Conservation (phyloP, 1,140 invertebrate species). For the Pachypsylla venusta region DNA sequence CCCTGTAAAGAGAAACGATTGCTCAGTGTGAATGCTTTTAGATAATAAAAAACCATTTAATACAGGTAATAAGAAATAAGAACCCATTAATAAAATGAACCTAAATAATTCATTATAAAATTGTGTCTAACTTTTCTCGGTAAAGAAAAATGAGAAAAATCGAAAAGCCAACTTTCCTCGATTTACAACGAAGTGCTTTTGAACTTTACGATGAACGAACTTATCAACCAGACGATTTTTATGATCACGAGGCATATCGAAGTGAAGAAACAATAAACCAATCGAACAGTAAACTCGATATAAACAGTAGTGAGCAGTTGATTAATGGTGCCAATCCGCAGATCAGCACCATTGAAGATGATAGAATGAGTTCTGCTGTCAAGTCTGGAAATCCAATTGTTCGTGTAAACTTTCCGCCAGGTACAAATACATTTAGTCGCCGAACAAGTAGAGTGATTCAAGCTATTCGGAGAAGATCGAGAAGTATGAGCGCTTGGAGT, state of each 20-base stretch:
- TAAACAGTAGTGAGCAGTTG: neutral
- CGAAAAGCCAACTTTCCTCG: neutral
- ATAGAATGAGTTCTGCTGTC: neutral
- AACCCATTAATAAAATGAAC: too few relatives aligned
- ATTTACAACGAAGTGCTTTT: neutral
- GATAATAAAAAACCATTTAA: too few relatives aligned
- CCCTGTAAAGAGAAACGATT: too few relatives aligned
- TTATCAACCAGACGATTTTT: neutral
- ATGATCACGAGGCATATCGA: neutral
- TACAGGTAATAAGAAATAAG: too few relatives aligned
- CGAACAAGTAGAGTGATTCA: constrained; percentile 33
- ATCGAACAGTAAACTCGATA: neutral
- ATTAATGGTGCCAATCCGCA: neutral
- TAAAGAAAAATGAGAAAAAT: neutral
- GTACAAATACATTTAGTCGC: constrained; percentile 40
- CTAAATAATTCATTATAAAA: too few relatives aligned
- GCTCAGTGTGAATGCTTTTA: too few relatives aligned
- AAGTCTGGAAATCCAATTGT: constrained; percentile 28
- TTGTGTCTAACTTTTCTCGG: too few relatives aligned
- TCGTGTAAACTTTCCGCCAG: constrained; percentile 54
- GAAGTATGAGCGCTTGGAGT: constrained; percentile 73
- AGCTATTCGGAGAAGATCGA: constrained; percentile 38
- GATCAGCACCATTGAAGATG: constrained; percentile 5
- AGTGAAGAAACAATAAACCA: neutral
- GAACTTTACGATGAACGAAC: neutral